phyloP scores from a whole-genome alignment of 23 tunicate genomes.

The Halocynthia roretzi region DNA sequence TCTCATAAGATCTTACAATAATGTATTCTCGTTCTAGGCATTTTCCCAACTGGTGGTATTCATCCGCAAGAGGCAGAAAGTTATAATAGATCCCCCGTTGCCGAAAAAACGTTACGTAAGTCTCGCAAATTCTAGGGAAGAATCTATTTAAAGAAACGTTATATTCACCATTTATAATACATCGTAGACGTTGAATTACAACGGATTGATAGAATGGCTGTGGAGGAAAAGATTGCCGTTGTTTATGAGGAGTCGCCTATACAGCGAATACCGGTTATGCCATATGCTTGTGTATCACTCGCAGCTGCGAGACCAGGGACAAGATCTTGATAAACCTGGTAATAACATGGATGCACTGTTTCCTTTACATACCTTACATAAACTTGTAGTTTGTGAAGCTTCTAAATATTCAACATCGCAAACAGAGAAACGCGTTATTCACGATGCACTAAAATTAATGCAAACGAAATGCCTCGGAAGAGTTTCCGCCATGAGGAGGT shows the following conservation, averaged over 20 bases:
- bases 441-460: constrained; percentile 46
- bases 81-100: constrained; percentile 38
- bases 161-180: background rate
- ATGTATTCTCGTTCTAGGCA: constrained; percentile 23
- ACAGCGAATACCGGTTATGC: constrained; percentile 37
- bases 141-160: background rate
- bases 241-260: constrained; percentile 42
- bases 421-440: constrained; percentile 30
- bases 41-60: constrained; percentile 47
- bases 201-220: constrained; percentile 64
- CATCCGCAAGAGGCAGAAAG: constrained; percentile 10
- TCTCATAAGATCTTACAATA: background rate
- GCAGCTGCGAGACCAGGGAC: constrained; percentile 5
- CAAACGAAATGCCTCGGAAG: constrained; percentile 46
- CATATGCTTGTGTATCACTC: constrained; percentile 23
- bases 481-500: constrained; percentile 47
- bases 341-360: background rate
- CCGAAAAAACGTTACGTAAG: constrained; percentile 40
- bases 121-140: background rate
- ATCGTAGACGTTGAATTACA: constrained; percentile 27
- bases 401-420: background rate
- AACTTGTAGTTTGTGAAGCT: background rate
- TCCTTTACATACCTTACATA: background rate
- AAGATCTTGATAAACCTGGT: constrained; percentile 22
- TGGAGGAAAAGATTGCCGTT: constrained; percentile 57